These are phyloP conservation scores for Planiliza haematocheilus DNA, from an alignment of 2,113 vertebrate species.

Conservation along the genomic window DNA sequence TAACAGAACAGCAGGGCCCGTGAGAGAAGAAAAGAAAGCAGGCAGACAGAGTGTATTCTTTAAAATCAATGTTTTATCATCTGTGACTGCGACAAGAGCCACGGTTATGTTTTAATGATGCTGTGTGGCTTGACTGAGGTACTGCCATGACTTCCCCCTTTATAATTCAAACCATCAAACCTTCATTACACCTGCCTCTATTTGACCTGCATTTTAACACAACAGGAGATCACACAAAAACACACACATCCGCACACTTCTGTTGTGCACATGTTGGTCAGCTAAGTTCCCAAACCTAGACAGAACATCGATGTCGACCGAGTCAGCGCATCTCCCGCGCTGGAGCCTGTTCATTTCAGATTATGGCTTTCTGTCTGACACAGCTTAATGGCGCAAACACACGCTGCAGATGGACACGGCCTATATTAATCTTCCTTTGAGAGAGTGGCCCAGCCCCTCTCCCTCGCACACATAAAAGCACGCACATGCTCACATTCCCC, in stretches of 20 bases:
- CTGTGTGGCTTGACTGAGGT: not conserved
- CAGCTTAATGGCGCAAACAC: slow-evolving; percentile 70
- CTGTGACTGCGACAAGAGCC: slow-evolving; percentile 5
- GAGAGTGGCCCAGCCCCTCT: slow-evolving; percentile 20
- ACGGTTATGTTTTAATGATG: slow-evolving; percentile 30
- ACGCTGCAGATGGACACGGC: slow-evolving; percentile 43
- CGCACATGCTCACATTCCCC: slow-evolving; percentile 21
- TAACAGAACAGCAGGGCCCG: slow-evolving; percentile 9
- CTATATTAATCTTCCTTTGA: slow-evolving; percentile 64
- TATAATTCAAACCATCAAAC: slow-evolving; percentile 38
- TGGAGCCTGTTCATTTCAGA: slow-evolving; percentile 69
- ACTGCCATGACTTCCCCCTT: slow-evolving; percentile 2
- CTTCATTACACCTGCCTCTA: slow-evolving; percentile 1
- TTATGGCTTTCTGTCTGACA: slow-evolving; percentile 67
- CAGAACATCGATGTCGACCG: slow-evolving; percentile 63
- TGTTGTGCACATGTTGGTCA: not conserved
- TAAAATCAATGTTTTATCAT: slow-evolving; percentile 30
- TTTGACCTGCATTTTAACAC: not conserved
- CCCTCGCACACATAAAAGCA: slow-evolving; percentile 11
- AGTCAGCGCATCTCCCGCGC: slow-evolving; percentile 61
- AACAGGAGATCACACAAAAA: not conserved
- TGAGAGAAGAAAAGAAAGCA: slow-evolving; percentile 6
- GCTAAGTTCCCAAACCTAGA: slow-evolving; percentile 7
- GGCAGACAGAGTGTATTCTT: not conserved
- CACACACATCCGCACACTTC: not conserved